Conservation (phyloP, 1,140 invertebrate genomes). For the Euwallacea fornicatus region DNA sequence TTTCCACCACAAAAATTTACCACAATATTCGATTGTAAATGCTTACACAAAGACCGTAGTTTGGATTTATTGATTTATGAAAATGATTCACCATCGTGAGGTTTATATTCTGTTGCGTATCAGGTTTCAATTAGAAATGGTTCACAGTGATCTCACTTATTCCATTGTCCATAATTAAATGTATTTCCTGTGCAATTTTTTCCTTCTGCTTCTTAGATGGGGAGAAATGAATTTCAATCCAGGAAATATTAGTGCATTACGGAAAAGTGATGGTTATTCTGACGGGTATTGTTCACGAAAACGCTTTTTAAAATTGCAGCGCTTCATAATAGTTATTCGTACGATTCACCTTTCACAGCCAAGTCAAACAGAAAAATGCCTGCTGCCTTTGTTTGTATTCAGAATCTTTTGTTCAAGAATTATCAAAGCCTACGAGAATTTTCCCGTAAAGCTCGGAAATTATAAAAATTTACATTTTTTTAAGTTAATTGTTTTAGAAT, state of each 20-base stretch:
- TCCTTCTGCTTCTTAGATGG: neutral
- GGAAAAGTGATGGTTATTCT: conserved; percentile 3
- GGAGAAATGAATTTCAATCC: neutral
- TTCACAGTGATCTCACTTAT: too few relatives aligned
- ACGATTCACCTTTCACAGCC: conserved; percentile 1
- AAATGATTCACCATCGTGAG: too few relatives aligned
- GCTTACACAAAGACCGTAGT: too few relatives aligned
- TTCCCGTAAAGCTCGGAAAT: conserved; percentile 15
- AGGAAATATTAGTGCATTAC: conserved; percentile 5
- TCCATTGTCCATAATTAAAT: too few relatives aligned
- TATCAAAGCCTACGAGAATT: conserved; percentile 6
- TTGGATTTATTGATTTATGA: too few relatives aligned
- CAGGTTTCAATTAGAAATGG: too few relatives aligned
- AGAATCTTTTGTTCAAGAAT: conserved; percentile 12
- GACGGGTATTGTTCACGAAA: conserved; percentile 3
- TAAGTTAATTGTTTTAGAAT: conserved; percentile 34
- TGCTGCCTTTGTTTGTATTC: neutral
- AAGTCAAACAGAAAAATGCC: conserved; percentile 4
- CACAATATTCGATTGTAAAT: too few relatives aligned
- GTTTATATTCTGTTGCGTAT: too few relatives aligned
- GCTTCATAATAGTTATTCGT: conserved; percentile 4
- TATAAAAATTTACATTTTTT: conserved; percentile 30
- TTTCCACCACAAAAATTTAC: too few relatives aligned
- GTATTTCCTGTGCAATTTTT: too few relatives aligned
- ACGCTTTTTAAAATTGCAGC: conserved; percentile 6